Base-by-base conservation (phyloP, 2,113 vertebrate species). In the Actenoides lindsayi region DNA sequence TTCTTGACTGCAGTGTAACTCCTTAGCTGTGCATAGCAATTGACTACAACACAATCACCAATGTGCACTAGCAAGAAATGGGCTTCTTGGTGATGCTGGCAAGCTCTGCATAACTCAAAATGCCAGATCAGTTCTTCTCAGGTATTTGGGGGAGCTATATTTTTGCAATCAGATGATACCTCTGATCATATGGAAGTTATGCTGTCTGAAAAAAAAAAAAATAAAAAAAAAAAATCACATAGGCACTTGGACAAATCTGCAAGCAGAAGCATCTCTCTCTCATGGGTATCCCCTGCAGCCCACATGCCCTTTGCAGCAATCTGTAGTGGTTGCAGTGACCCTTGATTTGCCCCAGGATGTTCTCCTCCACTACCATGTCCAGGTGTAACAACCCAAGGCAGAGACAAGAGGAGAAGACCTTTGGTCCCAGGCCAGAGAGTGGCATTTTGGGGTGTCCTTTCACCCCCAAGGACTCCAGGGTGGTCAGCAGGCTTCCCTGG, bases 61-160 rank as follows among this genome's bases (percentile, higher is more conserved):
- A 2, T 4, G 31, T 4, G 2, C 0, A 1, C 19, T 48, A 80
- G n/a, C 21, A 76, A 31, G 48, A 60, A 31, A 33, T 0, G 1
- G 8, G 21, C 10, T 51, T 73, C 79, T 44, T 37, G 57, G 74
- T 48, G 53, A 50, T 50, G 50, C 18, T 57, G 71, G 23, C 18
- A 80, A 54, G 23, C 54, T 77, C 75, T 57, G 35, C 7, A 0
- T 27, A 16, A 76, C 33, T 48, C 65, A 31, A 31, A 64, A 64
- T 21, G 37, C 19, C 60, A 64, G 15, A 11, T 9, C 17, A 59
- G 17, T 37, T 31, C 27, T 42, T 31, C 37, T n/a, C 50, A 89
- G 46, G 30, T 37, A 12, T 37, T 50, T 84, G 33, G 35, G 39
- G 42, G 27, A 81, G 17, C n/a, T 73, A 7, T 57, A 13, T 1